A percentile compares a stretch with the other conserved stretches of the same genome.
These are phyloP conservation scores for Channa maculata DNA, from an alignment of 2,113 vertebrate species.

Conservation along the genomic window DNA sequence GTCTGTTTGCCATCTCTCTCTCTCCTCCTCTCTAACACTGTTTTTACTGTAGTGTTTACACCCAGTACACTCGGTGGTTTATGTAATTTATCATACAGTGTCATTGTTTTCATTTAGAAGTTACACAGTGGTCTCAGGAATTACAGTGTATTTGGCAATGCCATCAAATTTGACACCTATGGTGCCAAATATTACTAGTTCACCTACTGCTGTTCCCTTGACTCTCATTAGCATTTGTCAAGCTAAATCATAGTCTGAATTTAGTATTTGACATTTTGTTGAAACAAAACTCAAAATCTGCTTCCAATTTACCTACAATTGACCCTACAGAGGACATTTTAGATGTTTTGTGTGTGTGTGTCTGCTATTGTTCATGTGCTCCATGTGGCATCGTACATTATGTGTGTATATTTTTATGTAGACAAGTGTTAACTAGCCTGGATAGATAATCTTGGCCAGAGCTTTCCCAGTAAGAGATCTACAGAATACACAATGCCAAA, in stretches of 20 bases:
- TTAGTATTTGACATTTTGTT: not conserved
- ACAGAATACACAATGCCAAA: conserved; percentile 41
- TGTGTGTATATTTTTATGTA: conserved; percentile 25
- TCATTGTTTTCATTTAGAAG: no score
- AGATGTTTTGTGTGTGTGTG: not conserved
- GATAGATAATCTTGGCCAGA: conserved; percentile 11
- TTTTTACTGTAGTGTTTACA: no score
- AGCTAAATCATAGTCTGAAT: not conserved
- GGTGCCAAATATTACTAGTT: not conserved
- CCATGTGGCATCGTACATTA: not conserved
- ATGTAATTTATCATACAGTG: no score
- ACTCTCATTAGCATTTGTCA: conserved; percentile 5
- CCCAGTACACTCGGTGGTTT: no score
- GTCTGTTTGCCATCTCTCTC: not conserved
- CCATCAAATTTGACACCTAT: no score
- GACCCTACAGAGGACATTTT: not conserved
- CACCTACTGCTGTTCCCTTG: not conserved
- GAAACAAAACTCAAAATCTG: not conserved
- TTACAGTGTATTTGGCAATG: no score
- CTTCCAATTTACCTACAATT: conserved; percentile 1
- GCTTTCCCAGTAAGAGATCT: conserved; percentile 3
- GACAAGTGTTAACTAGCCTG: not conserved
- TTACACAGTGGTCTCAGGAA: no score
- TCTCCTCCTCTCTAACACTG: not conserved
- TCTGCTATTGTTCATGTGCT: conserved; percentile 12